Evolutionary conservation across 2,888 invertebrate species (phyloP).

Genomic region (Nebria brevicollis): DNA sequence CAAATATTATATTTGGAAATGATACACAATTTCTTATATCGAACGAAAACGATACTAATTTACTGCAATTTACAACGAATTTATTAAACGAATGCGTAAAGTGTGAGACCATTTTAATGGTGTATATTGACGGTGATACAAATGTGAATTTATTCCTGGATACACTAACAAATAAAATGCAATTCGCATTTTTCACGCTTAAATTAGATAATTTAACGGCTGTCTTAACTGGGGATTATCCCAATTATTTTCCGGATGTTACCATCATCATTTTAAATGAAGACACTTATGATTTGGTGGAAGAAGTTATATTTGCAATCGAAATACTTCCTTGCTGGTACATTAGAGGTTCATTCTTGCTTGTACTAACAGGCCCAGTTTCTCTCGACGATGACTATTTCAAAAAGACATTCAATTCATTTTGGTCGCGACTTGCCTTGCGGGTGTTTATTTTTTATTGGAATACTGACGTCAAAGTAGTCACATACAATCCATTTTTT

Average conservation of each 20-base stretch:
- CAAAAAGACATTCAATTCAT: constrained; percentile 15
- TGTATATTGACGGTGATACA: constrained; percentile 4
- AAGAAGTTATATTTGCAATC: constrained; percentile 30
- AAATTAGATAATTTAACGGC: constrained; percentile 27
- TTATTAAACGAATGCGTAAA: constrained; percentile 17
- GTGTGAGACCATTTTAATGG: constrained; percentile 19
- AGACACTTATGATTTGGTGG: constrained; percentile 21
- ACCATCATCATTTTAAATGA: constrained; percentile 25
- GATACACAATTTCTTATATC: neutral
- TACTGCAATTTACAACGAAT: neutral
- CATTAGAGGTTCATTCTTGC: constrained; percentile 25
- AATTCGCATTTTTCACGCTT: constrained; percentile 19
- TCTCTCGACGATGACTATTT: constrained; percentile 25
- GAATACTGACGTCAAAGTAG: constrained; percentile 32
- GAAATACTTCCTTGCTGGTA: constrained; percentile 26
- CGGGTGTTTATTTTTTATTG: constrained; percentile 33
- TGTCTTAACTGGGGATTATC: neutral
- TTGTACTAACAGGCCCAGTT: constrained; percentile 22
- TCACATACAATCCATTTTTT: constrained; percentile 31
- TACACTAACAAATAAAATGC: constrained; percentile 7
- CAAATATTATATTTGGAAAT: neutral
- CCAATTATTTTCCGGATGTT: constrained; percentile 26
- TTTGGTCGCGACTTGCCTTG: constrained; percentile 24
- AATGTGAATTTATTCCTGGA: constrained; percentile 15
- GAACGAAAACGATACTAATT: neutral